Percentiles rank a stretch among this genome's conserved stretches.
phyloP scores from a whole-genome alignment of 1,140 invertebrate genomes.

The Notospermus geniculatus region DNA sequence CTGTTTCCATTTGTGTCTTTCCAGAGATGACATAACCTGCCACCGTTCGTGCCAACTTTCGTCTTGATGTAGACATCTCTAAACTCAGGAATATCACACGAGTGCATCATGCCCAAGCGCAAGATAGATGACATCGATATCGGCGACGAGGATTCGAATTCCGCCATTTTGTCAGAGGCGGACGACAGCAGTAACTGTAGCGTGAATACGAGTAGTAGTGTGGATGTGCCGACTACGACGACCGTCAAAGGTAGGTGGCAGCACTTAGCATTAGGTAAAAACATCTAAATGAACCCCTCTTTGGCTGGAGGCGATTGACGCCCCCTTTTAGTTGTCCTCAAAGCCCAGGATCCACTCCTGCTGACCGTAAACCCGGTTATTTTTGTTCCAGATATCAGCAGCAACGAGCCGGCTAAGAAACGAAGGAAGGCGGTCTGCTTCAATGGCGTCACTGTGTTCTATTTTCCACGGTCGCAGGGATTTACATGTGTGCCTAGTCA shows the following conservation, averaged over 20 bases:
- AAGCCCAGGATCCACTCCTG: background rate
- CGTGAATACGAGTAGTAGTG: background rate
- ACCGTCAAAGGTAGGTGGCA: background rate
- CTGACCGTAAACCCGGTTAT: background rate
- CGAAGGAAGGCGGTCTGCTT: constrained; percentile 70
- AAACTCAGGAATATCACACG: background rate
- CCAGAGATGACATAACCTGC: no score
- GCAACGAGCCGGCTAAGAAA: constrained; percentile 29
- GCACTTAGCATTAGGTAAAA: background rate
- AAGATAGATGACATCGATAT: constrained; percentile 7
- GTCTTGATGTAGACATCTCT: background rate
- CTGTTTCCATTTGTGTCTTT: no score
- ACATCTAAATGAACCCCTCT: background rate
- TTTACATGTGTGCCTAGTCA: constrained; percentile 96
- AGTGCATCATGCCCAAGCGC: constrained; percentile 10
- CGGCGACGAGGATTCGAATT: background rate
- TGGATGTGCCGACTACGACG: background rate
- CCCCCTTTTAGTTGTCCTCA: background rate
- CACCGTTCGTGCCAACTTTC: no score
- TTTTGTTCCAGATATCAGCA: background rate
- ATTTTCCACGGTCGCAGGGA: constrained; percentile 93
- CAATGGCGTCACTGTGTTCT: constrained; percentile 89
- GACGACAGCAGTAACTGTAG: background rate
- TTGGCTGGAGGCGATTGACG: background rate
- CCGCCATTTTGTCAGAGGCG: background rate